Conservation (phyloP, 2,888 invertebrate genomes). For the Cheilosia urbana region DNA sequence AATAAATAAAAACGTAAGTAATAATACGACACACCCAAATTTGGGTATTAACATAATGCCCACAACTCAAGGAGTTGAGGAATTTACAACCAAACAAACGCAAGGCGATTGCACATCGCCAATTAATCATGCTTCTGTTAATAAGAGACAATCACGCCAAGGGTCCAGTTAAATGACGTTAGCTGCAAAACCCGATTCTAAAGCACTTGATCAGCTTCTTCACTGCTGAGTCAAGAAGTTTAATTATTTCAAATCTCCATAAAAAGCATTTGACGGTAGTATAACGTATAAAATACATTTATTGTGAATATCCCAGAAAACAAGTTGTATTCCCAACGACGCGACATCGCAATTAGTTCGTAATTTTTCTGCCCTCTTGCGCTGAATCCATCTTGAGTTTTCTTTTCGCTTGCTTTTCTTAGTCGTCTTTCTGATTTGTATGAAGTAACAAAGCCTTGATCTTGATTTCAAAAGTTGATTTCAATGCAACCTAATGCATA, state of each 20-base stretch:
- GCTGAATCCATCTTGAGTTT: conserved; percentile 22
- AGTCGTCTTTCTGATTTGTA: conserved; percentile 28
- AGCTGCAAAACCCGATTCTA: too few relatives aligned
- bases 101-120: too few relatives aligned
- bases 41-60: too few relatives aligned
- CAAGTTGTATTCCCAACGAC: conserved; percentile 49
- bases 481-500: conserved; percentile 54
- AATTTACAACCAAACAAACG: too few relatives aligned
- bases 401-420: conserved; percentile 22
- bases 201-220: neutral
- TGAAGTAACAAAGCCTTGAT: conserved; percentile 62
- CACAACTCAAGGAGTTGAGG: too few relatives aligned
- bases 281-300: conserved; percentile 34
- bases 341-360: conserved; percentile 15
- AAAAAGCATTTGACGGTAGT: conserved; percentile 35
- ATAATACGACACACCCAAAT: too few relatives aligned
- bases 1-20: too few relatives aligned
- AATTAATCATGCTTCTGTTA: too few relatives aligned
- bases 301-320: conserved; percentile 34
- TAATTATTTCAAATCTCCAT: conserved; percentile 44
- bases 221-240: conserved; percentile 17
- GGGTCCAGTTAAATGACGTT: too few relatives aligned
- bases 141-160: too few relatives aligned
- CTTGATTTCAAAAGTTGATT: conserved; percentile 70
- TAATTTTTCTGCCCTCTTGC: conserved; percentile 4